Evolutionary conservation across 2,888 invertebrate species (phyloP).

Genomic region (Dysmachus trigonus): DNA sequence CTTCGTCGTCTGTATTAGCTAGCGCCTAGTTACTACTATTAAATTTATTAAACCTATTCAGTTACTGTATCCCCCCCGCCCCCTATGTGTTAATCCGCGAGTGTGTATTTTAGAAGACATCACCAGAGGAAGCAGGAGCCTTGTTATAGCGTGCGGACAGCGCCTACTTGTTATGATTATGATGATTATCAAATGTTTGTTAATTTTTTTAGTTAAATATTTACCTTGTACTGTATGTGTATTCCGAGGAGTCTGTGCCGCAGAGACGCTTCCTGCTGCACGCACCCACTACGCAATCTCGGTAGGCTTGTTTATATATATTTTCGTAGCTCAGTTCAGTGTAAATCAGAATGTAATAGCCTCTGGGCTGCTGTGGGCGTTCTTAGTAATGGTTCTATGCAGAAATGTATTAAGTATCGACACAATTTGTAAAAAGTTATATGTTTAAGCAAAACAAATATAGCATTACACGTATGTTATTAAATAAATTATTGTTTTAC

Average conservation of each 20-base stretch:
- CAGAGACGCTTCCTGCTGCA: constrained; percentile 26
- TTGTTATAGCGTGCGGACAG: constrained; percentile 23
- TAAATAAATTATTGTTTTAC: background rate
- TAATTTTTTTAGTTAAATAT: constrained; percentile 27
- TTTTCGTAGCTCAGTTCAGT: constrained; percentile 1
- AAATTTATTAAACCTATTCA: constrained; percentile 17
- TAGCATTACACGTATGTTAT: constrained; percentile 34
- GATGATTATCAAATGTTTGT: constrained; percentile 21
- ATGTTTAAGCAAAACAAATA: constrained; percentile 19
- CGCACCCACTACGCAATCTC: background rate
- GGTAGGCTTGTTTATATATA: constrained; percentile 8
- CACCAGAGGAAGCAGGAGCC: constrained; percentile 3
- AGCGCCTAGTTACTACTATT: constrained; percentile 10
- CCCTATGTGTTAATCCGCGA: background rate
- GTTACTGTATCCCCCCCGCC: background rate
- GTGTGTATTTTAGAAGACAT: constrained; percentile 40
- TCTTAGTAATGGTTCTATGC: constrained; percentile 35
- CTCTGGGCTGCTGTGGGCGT: constrained; percentile 33
- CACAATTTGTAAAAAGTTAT: constrained; percentile 40
- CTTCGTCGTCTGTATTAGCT: constrained; percentile 10
- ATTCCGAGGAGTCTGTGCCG: constrained; percentile 18
- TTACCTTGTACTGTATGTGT: constrained; percentile 1
- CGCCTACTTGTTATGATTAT: constrained; percentile 35
- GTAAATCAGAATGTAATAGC: background rate
- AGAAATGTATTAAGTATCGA: constrained; percentile 31